These are phyloP conservation scores for Icerya purchasi DNA, from an alignment of 2,888 invertebrate species.

Conservation along the genomic window DNA sequence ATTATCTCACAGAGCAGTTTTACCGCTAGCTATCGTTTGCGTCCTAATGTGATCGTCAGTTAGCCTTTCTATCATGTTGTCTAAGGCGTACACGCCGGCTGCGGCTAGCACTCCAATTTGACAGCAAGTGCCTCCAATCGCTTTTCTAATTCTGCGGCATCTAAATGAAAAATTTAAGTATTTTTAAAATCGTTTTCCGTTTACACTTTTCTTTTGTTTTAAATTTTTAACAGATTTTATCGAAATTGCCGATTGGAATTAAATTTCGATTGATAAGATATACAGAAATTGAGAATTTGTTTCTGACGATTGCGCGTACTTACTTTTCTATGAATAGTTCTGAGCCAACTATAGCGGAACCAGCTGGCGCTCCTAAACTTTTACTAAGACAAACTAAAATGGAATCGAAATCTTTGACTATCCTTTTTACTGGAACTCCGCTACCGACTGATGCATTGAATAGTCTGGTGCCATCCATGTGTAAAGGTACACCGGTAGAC, in stretches of 20 bases:
- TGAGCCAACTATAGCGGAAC: slow-evolving; percentile 60
- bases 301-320: no score
- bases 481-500: slow-evolving; percentile 37
- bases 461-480: slow-evolving; percentile 84
- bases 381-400: slow-evolving; percentile 80
- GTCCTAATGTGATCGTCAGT: slow-evolving; percentile 52
- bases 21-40: slow-evolving; percentile 42
- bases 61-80: slow-evolving; percentile 49
- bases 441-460: slow-evolving; percentile 64
- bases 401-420: slow-evolving; percentile 52
- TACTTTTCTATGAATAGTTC: slow-evolving; percentile 49
- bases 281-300: no score
- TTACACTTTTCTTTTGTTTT: no score
- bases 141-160: slow-evolving; percentile 60
- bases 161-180: slow-evolving; percentile 27
- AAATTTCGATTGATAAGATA: no score
- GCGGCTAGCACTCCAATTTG: slow-evolving; percentile 82
- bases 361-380: slow-evolving; percentile 71
- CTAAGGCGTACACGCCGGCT: slow-evolving; percentile 65
- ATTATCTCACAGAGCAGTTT: slow-evolving; percentile 8
- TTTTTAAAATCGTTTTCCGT: neutral
- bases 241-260: no score
- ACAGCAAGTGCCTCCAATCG: slow-evolving; percentile 81
- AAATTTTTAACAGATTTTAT: no score
- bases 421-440: slow-evolving; percentile 36